Conservation (phyloP, 2,888 invertebrate genomes). For the Acronicta leporina region DNA sequence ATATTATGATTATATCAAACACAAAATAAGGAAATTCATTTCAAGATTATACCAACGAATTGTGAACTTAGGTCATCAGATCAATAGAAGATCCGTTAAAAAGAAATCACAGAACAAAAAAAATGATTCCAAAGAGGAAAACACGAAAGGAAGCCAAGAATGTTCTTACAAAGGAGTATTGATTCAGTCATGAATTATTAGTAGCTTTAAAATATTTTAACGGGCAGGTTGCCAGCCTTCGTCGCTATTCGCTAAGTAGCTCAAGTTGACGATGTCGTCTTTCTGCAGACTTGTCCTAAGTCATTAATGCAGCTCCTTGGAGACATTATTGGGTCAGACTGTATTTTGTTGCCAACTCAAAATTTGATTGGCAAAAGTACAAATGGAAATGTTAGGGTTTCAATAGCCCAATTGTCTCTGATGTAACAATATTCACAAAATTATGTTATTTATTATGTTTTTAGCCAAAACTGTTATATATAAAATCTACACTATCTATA, state of each 20-base stretch:
- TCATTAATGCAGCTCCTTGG: constrained; percentile 43
- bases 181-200: constrained; percentile 43
- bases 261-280: constrained; percentile 27
- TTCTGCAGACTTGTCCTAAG: constrained; percentile 27
- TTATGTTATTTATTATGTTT: too few species aligned
- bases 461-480: too few species aligned
- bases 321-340: constrained; percentile 13
- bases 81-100: constrained; percentile 1
- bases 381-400: too few species aligned
- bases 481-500: too few species aligned
- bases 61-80: not conserved
- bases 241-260: constrained; percentile 35
- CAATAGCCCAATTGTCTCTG: too few species aligned
- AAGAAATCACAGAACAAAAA: constrained; percentile 19
- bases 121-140: constrained; percentile 8
- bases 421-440: too few species aligned
- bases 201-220: constrained; percentile 30
- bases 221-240: constrained; percentile 38
- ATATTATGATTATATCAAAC: too few species aligned
- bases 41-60: too few species aligned
- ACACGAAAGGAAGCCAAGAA: constrained; percentile 11
- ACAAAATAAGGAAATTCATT: too few species aligned
- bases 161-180: constrained; percentile 33
- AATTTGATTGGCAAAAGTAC: not conserved
- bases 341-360: constrained; percentile 13